Evolutionary conservation across 2,797 vertebrate species (phyloP).

Genomic region (Forpus xanthops): DNA sequence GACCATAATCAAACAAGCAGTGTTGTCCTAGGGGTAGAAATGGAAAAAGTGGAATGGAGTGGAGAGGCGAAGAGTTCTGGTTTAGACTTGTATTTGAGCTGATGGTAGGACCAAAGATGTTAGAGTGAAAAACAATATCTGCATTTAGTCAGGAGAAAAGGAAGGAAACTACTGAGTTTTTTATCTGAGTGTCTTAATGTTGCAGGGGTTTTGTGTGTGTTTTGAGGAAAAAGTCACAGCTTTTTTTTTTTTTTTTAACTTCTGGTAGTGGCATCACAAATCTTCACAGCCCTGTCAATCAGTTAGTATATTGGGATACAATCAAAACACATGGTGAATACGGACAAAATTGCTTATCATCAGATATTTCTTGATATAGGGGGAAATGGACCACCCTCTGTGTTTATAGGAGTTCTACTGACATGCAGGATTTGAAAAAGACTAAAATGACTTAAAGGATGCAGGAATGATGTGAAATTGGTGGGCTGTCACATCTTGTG

Average conservation of each 20-base stretch:
- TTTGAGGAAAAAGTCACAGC: neutral
- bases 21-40: neutral
- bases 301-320: neutral
- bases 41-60: neutral
- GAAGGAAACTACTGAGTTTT: neutral
- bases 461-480: neutral
- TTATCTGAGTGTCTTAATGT: neutral
- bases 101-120: neutral
- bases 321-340: neutral
- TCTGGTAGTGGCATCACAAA: neutral
- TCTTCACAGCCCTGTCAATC: neutral
- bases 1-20: neutral
- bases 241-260: neutral
- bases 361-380: neutral
- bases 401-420: neutral
- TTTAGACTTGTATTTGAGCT: neutral
- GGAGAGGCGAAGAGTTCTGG: neutral
- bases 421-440: neutral
- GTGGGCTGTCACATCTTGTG: neutral
- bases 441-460: neutral
- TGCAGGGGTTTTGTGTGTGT: neutral
- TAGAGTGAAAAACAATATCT: neutral
- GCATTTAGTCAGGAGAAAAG: neutral
- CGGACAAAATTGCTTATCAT: neutral
- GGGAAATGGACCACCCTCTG: neutral